Evolutionary conservation across 2,888 invertebrate genomes (phyloP).

Genomic region (Rhabditophanes sp.): DNA sequence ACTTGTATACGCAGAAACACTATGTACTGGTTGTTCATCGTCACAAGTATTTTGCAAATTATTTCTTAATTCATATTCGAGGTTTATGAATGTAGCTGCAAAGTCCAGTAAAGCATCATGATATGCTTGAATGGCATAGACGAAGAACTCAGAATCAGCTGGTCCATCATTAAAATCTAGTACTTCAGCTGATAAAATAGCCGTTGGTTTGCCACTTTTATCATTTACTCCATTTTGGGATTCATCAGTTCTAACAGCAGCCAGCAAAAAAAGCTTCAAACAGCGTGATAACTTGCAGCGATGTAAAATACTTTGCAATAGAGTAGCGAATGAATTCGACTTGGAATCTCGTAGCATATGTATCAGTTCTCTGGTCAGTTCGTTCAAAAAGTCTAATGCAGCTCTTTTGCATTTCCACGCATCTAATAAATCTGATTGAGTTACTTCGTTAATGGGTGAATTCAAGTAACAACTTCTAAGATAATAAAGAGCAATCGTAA

Average conservation of each 20-base stretch:
- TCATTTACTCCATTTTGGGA: conserved; percentile 10
- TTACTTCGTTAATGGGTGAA: conserved; percentile 50
- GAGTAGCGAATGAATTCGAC: conserved; percentile 52
- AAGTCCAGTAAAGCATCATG: conserved; percentile 34
- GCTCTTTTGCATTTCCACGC: conserved; percentile 43
- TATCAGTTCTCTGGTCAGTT: conserved; percentile 28
- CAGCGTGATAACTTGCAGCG: conserved; percentile 62
- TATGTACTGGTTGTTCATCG: no score
- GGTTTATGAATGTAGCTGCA: conserved; percentile 31
- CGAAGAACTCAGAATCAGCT: conserved; percentile 12
- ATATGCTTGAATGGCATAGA: conserved; percentile 27
- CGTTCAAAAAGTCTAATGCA: conserved; percentile 34
- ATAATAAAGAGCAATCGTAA: conserved; percentile 58
- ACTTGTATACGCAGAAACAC: no score
- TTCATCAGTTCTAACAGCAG: conserved; percentile 49
- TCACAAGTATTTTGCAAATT: no score
- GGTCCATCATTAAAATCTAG: conserved; percentile 39
- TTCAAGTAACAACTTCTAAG: conserved; percentile 64
- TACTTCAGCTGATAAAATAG: conserved; percentile 27
- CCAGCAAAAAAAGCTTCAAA: conserved; percentile 62
- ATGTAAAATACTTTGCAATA: conserved; percentile 28
- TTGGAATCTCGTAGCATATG: conserved; percentile 29
- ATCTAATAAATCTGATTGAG: conserved; percentile 25
- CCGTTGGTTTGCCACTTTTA: conserved; percentile 1
- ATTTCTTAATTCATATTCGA: conserved; percentile 33